These are phyloP conservation scores for Sebastes hubbsi DNA, from an alignment of 2,797 vertebrate species.

Conservation along the genomic window DNA sequence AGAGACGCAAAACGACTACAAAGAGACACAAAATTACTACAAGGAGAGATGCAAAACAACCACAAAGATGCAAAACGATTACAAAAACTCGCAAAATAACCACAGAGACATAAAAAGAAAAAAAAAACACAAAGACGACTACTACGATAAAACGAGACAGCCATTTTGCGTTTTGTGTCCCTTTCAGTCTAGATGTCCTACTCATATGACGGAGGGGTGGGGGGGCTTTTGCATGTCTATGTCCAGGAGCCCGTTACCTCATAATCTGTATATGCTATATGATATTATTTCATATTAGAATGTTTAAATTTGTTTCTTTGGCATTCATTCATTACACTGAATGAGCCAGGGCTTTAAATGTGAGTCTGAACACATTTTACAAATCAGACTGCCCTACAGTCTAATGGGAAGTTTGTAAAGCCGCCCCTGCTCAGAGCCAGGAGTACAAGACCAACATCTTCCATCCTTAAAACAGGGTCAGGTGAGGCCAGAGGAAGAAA, in stretches of 20 bases:
- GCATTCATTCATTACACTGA: background rate
- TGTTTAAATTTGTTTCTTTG: background rate
- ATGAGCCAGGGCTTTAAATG: background rate
- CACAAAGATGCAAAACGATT: background rate
- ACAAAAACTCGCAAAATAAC: background rate
- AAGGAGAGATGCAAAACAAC: background rate
- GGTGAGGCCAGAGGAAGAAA: conserved; percentile 2
- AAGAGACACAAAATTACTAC: no score
- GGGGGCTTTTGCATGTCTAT: background rate
- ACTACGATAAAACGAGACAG: background rate
- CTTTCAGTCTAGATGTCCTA: background rate
- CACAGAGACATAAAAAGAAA: background rate
- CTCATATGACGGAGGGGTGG: background rate
- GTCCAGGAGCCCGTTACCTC: background rate
- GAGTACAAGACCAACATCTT: background rate
- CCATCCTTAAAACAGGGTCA: conserved; percentile 2
- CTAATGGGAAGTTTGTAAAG: background rate
- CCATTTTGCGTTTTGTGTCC: background rate
- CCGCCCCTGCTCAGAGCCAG: background rate
- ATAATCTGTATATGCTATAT: background rate
- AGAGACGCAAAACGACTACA: no score
- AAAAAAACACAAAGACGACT: background rate
- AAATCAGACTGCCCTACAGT: background rate
- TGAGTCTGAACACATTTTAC: background rate
- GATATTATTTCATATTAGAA: background rate